Evolutionary conservation across 2,113 vertebrate species (phyloP).

Genomic region (Ictalurus punctatus): DNA sequence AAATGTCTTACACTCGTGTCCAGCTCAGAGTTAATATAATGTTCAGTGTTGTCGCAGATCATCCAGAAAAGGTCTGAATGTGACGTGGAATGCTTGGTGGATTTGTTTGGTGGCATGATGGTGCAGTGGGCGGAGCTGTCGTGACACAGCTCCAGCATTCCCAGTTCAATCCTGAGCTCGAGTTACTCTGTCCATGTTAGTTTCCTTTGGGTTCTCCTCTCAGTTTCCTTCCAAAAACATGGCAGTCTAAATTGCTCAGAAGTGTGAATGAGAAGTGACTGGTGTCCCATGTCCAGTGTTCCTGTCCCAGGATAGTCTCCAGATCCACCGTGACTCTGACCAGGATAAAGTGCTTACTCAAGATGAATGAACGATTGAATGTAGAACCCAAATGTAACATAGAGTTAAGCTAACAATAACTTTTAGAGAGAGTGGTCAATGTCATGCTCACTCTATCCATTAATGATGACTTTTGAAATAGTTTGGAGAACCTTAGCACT

Average conservation of each 20-base stretch:
- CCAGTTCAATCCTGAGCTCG: neutral
- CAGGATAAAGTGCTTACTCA: neutral
- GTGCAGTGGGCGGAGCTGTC: neutral
- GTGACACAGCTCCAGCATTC: neutral
- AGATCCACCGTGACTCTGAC: neutral
- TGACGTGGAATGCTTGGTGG: neutral
- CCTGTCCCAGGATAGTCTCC: neutral
- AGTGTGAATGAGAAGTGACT: neutral
- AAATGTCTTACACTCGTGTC: slow-evolving; percentile 45
- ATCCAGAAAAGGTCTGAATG: neutral
- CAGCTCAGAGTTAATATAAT: slow-evolving; percentile 17
- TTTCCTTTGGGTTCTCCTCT: neutral
- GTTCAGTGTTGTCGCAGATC: neutral
- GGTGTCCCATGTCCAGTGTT: neutral
- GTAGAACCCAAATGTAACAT: neutral
- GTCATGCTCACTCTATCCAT: neutral
- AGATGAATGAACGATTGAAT: neutral
- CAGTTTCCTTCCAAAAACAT: neutral
- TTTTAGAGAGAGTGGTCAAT: neutral
- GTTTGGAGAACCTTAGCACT: neutral
- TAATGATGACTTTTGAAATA: neutral
- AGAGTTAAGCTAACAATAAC: neutral
- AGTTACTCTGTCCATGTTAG: neutral
- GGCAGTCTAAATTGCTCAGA: neutral
- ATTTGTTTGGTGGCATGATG: neutral